Evolutionary conservation across 2,797 vertebrate genomes (phyloP).

Genomic region (Anisognathus igniventris): DNA sequence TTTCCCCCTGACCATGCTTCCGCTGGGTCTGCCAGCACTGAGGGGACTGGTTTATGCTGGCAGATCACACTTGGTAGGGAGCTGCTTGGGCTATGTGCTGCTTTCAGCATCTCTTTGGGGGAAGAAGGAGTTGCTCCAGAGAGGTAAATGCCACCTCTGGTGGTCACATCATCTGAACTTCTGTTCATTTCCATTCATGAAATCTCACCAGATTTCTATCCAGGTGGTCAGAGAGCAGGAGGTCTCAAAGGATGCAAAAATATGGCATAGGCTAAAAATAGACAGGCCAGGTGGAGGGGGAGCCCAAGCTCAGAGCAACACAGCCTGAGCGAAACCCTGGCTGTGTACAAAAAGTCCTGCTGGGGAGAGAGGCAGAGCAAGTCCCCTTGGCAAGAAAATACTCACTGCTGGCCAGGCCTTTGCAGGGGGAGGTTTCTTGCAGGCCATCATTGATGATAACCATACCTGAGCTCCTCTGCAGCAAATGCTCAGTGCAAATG

Average conservation of each 20-base stretch:
- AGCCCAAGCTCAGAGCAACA: fast-evolving
- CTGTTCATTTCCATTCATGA: neutral
- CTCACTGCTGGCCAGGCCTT: neutral
- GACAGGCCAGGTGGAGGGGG: neutral
- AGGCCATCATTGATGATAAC: neutral
- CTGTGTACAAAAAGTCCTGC: neutral
- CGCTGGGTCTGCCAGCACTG: fast-evolving
- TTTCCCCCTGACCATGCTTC: neutral
- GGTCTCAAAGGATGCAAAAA: neutral
- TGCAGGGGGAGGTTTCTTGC: neutral
- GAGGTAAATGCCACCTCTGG: neutral
- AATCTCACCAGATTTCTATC: neutral
- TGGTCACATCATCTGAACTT: neutral
- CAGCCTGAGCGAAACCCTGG: neutral
- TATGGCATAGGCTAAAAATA: neutral
- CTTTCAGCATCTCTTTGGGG: neutral
- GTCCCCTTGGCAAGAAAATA: neutral
- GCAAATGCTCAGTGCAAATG: fast-evolving
- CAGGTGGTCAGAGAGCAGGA: neutral
- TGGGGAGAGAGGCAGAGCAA: neutral
- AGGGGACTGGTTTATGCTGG: neutral
- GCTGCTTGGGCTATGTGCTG: neutral
- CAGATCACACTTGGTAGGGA: neutral
- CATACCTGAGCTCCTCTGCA: neutral
- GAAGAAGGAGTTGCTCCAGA: neutral